phyloP scores from a whole-genome alignment of 2,113 vertebrate species.

The Indri indri region DNA sequence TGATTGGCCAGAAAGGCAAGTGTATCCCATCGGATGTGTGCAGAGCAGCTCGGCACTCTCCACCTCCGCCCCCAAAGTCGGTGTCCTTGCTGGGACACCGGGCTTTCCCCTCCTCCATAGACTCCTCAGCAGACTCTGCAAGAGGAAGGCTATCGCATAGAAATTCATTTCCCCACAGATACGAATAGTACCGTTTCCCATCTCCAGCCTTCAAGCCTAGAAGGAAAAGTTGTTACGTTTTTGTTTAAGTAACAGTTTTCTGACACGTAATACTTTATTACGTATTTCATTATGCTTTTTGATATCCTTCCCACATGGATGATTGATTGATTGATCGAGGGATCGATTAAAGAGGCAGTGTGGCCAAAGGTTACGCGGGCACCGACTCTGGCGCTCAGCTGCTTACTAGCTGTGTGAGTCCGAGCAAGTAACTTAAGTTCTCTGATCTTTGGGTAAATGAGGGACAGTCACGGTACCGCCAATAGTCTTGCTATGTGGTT shows the following conservation, averaged over 20 bases:
- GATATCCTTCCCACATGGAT: not conserved
- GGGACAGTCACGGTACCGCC: not conserved
- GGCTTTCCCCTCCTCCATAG: not conserved
- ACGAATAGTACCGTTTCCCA: not conserved
- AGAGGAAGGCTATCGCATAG: not conserved
- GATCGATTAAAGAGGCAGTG: not conserved
- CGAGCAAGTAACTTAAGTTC: not conserved
- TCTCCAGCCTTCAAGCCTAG: not conserved
- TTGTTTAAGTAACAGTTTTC: not conserved
- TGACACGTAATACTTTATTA: not conserved
- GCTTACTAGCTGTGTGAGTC: not conserved
- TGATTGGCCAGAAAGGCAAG: not conserved
- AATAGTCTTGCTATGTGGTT: accelerated
- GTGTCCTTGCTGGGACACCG: not conserved
- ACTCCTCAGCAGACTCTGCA: not conserved
- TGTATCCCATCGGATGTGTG: not conserved
- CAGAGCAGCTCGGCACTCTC: not conserved
- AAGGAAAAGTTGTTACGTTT: not conserved
- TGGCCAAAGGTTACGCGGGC: not conserved
- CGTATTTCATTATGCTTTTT: not conserved
- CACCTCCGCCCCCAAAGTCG: not conserved
- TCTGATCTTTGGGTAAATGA: not conserved
- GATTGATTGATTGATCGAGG: not conserved
- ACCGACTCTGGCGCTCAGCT: not conserved
- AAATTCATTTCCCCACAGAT: not conserved